phyloP scores from a whole-genome alignment of 2,888 invertebrate genomes.

The Phytoseiulus persimilis region DNA sequence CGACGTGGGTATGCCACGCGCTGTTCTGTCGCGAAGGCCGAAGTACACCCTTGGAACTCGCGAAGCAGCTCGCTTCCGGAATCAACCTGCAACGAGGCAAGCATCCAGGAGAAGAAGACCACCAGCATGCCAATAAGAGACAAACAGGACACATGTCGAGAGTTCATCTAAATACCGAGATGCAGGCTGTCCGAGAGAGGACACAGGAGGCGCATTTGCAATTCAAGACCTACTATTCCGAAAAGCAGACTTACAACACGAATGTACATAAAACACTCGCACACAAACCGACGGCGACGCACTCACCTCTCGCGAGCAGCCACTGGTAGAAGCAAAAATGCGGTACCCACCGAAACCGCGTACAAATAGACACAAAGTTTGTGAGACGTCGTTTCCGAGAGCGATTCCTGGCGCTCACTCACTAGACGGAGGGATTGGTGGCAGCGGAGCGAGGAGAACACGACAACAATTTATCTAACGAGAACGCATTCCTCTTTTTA shows the following conservation, averaged over 20 bases:
- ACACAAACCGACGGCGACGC: background rate
- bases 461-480: background rate
- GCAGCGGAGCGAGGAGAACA: background rate
- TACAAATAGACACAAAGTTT: background rate
- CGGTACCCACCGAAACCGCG: background rate
- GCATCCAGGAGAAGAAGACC: background rate
- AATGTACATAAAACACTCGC: slow-evolving; percentile 5
- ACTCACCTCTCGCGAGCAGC: background rate
- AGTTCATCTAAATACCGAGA: background rate
- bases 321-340: background rate
- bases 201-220: background rate
- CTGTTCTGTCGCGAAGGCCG: background rate
- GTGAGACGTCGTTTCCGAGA: background rate
- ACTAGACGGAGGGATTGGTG: background rate
- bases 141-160: background rate
- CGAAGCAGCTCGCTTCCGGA: background rate
- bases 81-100: background rate
- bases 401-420: background rate
- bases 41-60: too few species aligned
- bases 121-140: background rate
- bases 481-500: background rate
- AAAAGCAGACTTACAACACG: background rate
- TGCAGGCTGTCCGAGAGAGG: background rate
- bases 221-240: background rate
- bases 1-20: background rate